Base-by-base conservation (phyloP, 2,113 vertebrate genomes). In the Ophiodon elongatus region DNA sequence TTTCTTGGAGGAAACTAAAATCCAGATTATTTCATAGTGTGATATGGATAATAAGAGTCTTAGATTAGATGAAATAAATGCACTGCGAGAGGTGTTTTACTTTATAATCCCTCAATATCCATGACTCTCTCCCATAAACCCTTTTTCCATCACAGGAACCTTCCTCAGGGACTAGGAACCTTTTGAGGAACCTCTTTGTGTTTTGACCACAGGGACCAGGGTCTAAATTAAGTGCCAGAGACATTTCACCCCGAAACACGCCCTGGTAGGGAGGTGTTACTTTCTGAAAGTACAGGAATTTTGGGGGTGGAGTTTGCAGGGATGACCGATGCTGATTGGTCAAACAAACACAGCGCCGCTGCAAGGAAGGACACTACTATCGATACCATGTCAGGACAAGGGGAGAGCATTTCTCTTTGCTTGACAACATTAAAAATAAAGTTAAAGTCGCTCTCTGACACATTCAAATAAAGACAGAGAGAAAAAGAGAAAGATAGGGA, bases 61-160 rank as follows among this genome's bases (percentile, higher is more conserved):
- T 43, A 33, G 27, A 67, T 56, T 19, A 59, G 79, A 76, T 33
- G 0, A 56, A 71, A 77, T 21, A 56, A 71, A 62, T 17, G 1
- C 25, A 43, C 6, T 21, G 25, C 59, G 23, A 81, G n/a, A 87
- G 56, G 52, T 80, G 35, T 33, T 63, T 39, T 45, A 8, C 60
- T 77, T 14, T 8, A 27, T 60, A 60, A 25, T 65, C 17, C 15
- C 50, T 62, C 10, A 35, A 56, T 37, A 63, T 66, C 50, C 35
- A 25, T 0, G 50, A 54, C 23, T 66, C 47, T 39, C 25, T 54
- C 52, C 52, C 7, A 56, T n/a, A 4, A 25, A 9, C 54, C 54
- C 54, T 4, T 56, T 56, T 25, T 57, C 50, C 50, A 23, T 21
- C 6, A 2, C 8, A 8, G 50, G 50, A 50, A 21, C 19, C 21